Evolutionary conservation across 2,888 invertebrate genomes (phyloP).

Genomic region (Tridacna gigas): DNA sequence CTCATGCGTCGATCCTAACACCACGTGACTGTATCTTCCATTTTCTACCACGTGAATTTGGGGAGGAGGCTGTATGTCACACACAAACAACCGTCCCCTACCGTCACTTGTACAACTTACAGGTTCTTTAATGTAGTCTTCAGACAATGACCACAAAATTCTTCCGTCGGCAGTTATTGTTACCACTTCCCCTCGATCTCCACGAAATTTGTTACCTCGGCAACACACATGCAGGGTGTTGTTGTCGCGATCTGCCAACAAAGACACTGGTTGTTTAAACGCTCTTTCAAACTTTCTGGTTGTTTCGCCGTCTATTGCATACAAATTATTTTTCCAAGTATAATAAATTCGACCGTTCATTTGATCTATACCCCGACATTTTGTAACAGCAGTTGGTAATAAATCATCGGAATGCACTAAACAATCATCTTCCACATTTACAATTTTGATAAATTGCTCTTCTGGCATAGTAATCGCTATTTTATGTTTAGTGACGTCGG

Average conservation of each 20-base stretch:
- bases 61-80: constrained; percentile 42
- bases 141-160: not conserved
- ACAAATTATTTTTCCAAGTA: constrained; percentile 15
- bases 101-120: constrained; percentile 40
- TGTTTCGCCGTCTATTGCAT: not conserved
- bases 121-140: constrained; percentile 24
- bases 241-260: constrained; percentile 15
- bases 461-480: constrained; percentile 43
- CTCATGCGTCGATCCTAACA: constrained; percentile 35
- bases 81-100: constrained; percentile 44
- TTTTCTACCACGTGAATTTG: constrained; percentile 35
- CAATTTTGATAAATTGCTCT: constrained; percentile 23
- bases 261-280: constrained; percentile 46
- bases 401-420: not conserved
- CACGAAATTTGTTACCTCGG: constrained; percentile 36
- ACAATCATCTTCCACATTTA: not conserved
- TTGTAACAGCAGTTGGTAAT: not conserved
- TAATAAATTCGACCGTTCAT: constrained; percentile 5
- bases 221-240: constrained; percentile 33
- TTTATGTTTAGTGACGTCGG: constrained; percentile 5
- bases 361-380: constrained; percentile 24
- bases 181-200: constrained; percentile 36
- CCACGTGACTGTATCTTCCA: constrained; percentile 38
- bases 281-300: constrained; percentile 34
- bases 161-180: constrained; percentile 21